Evolutionary conservation across 2,888 invertebrate genomes (phyloP).

Genomic region (Eristalis pertinax): DNA sequence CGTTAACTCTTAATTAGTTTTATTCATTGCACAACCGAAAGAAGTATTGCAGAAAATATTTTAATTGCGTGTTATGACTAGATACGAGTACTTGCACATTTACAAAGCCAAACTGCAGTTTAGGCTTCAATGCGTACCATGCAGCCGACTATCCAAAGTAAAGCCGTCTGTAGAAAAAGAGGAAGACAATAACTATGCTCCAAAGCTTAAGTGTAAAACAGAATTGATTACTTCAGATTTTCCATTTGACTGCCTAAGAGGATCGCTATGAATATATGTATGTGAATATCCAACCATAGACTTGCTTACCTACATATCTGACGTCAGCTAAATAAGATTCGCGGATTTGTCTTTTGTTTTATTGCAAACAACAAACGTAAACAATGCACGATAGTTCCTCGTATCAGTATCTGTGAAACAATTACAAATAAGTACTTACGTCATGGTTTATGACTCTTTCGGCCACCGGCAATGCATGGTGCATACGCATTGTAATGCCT

Average conservation of each 20-base stretch:
- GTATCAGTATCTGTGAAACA: conserved; percentile 20
- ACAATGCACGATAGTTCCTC: conserved; percentile 31
- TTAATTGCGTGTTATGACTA: conserved; percentile 41
- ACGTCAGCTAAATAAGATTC: conserved; percentile 41
- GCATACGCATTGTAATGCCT: conserved; percentile 30
- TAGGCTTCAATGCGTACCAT: conserved; percentile 15
- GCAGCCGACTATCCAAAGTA: not conserved
- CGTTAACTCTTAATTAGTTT: conserved; percentile 29
- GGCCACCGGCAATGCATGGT: conserved; percentile 14
- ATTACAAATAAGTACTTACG: conserved; percentile 35
- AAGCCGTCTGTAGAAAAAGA: conserved; percentile 6
- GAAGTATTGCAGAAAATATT: conserved; percentile 29
- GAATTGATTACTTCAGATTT: conserved; percentile 51
- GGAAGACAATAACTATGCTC: conserved; percentile 14
- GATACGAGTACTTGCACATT: conserved; percentile 1
- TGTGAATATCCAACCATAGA: not conserved
- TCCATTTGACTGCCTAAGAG: conserved; percentile 47
- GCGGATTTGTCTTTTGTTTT: conserved; percentile 4
- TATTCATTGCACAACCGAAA: conserved; percentile 35
- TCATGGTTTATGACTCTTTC: conserved; percentile 48
- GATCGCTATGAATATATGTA: conserved; percentile 17
- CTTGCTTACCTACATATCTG: conserved; percentile 26
- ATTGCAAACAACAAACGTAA: conserved; percentile 27
- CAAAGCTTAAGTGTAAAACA: conserved; percentile 9
- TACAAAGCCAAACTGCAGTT: conserved; percentile 19